Conservation (phyloP, 2,113 vertebrate genomes). For the Dasyurus viverrinus region DNA sequence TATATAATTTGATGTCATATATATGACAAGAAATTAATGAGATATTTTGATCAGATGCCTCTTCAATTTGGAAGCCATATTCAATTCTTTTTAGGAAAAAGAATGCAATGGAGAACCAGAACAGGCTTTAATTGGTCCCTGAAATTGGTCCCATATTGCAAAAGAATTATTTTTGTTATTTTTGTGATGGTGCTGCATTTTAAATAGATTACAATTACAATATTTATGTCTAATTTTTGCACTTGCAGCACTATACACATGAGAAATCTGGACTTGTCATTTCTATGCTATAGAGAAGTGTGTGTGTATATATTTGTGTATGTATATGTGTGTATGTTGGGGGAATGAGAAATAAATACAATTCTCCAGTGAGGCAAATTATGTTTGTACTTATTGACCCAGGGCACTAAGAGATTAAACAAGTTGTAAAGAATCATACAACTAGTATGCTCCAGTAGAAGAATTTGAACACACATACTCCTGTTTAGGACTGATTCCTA, state of each 20-base stretch:
- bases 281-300: not conserved
- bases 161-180: not conserved
- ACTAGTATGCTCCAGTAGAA: not conserved
- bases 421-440: not conserved
- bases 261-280: not conserved
- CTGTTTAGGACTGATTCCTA: not conserved
- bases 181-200: not conserved
- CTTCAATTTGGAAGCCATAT: not conserved
- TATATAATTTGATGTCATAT: not conserved
- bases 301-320: not conserved
- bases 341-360: not conserved
- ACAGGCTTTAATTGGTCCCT: not conserved
- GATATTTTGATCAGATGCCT: not conserved
- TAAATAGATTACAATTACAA: not conserved
- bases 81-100: not conserved
- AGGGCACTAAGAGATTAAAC: not conserved
- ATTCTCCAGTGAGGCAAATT: not conserved
- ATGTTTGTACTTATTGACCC: not conserved
- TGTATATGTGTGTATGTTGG: not conserved
- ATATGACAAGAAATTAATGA: not conserved
- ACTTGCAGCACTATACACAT: not conserved
- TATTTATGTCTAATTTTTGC: not conserved
- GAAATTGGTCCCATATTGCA: not conserved
- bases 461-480: not conserved
- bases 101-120: not conserved